Evolutionary conservation across 1,140 invertebrate species (phyloP).

Genomic region (Drosophila guanche): DNA sequence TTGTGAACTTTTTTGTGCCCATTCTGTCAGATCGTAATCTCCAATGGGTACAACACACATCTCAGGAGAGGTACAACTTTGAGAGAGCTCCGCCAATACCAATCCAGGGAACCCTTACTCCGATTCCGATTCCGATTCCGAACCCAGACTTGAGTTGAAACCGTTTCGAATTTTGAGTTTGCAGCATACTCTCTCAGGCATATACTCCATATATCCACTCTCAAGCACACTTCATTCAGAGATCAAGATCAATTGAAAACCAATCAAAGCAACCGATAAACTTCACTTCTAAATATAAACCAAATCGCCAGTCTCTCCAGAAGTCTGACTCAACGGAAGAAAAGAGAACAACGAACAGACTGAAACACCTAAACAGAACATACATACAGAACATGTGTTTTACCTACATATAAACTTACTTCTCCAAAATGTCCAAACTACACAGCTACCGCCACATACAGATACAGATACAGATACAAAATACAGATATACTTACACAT

Average conservation of each 20-base stretch:
- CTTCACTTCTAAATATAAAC: conserved; percentile 52
- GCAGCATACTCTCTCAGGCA: conserved; percentile 65
- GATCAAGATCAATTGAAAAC: conserved; percentile 27
- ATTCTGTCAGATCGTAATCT: conserved; percentile 18
- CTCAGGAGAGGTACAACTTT: conserved; percentile 25
- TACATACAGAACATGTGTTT: conserved; percentile 30
- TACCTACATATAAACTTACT: too few relatives aligned
- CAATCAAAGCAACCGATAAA: conserved; percentile 47
- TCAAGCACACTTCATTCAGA: conserved; percentile 66
- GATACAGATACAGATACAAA: conserved; percentile 24
- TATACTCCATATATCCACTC: conserved; percentile 62
- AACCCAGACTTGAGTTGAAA: conserved; percentile 13
- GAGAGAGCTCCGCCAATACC: conserved; percentile 14
- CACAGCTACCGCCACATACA: conserved; percentile 3
- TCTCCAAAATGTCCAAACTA: conserved; percentile 35
- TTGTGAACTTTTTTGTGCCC: conserved; percentile 55
- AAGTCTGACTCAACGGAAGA: conserved; percentile 7
- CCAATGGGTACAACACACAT: conserved; percentile 20
- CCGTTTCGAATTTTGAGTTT: conserved; percentile 50
- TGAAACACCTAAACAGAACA: conserved; percentile 36
- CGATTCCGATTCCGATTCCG: conserved; percentile 20
- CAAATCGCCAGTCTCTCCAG: conserved; percentile 10
- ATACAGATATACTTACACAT: conserved; percentile 52
- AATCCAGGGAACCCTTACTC: neutral
- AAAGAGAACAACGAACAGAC: conserved; percentile 35